Percentiles rank a stretch among this genome's conserved stretches.
phyloP scores from a whole-genome alignment of 2,888 invertebrate genomes.

The Acanthosepion pharaonis region DNA sequence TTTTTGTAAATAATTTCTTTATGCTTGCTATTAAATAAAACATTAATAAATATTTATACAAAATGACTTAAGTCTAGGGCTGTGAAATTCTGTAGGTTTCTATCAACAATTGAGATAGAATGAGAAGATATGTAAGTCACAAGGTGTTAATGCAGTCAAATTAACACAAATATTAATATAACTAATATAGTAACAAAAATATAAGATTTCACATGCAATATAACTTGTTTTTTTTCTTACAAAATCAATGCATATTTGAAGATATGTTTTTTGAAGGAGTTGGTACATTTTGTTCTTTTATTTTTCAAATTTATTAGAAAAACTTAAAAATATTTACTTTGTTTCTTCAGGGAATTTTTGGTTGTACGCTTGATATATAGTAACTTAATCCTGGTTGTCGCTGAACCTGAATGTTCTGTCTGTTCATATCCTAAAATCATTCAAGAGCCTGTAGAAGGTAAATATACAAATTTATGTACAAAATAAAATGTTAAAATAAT shows the following conservation, averaged over 20 bases:
- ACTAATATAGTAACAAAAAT: not conserved
- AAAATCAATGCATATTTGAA: not conserved
- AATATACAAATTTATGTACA: slow-evolving; percentile 49
- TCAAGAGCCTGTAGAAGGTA: slow-evolving; percentile 56
- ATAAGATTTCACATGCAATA: no score
- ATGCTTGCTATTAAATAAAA: no score
- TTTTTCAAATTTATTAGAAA: not conserved
- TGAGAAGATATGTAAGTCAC: no score
- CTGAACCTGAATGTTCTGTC: slow-evolving; percentile 54
- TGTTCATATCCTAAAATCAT: slow-evolving; percentile 50
- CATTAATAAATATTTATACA: no score
- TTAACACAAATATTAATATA: no score
- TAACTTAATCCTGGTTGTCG: slow-evolving; percentile 64
- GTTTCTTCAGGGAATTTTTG: slow-evolving; percentile 53
- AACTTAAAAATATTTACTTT: not conserved
- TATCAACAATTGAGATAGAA: no score
- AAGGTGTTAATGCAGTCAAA: no score
- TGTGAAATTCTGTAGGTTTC: no score
- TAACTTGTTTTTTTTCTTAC: not conserved
- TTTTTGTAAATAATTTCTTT: no score
- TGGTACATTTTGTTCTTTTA: not conserved
- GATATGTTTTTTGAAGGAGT: not conserved
- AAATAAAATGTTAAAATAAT: not conserved
- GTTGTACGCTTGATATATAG: slow-evolving; percentile 57
- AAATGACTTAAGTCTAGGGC: no score